These are phyloP conservation scores for Aricia artaxerxes DNA, from an alignment of 2,888 invertebrate species.

Conservation along the genomic window DNA sequence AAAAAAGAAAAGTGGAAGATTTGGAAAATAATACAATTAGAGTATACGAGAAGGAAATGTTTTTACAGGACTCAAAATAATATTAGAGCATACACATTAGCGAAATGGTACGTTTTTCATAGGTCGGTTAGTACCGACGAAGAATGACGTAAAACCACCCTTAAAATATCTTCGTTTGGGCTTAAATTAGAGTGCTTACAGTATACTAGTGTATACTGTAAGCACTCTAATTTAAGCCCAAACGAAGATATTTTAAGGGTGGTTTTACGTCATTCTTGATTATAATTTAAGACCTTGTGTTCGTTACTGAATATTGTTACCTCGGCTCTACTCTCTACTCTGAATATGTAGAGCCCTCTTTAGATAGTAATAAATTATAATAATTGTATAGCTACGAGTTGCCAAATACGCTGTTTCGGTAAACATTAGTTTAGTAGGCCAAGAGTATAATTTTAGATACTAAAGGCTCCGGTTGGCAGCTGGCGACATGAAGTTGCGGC, in stretches of 20 bases:
- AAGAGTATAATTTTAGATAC: neutral
- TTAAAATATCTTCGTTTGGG: neutral
- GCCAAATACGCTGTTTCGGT: constrained; percentile 4
- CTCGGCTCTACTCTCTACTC: neutral
- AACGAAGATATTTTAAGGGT: neutral
- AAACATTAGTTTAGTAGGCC: neutral
- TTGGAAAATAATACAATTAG: constrained; percentile 60
- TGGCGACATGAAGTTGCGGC: no score
- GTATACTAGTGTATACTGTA: neutral
- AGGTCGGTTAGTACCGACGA: no score
- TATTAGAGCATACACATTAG: constrained; percentile 9
- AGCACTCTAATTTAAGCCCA: neutral
- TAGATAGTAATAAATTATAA: neutral
- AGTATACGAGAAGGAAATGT: constrained; percentile 60
- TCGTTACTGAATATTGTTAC: neutral
- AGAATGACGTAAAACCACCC: neutral
- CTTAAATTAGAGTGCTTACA: neutral
- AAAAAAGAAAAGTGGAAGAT: constrained; percentile 55
- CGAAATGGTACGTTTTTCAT: neutral
- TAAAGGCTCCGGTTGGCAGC: neutral
- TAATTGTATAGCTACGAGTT: constrained; percentile 12
- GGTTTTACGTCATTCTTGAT: neutral
- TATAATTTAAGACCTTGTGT: neutral
- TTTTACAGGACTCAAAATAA: constrained; percentile 49
- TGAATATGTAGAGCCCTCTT: neutral